phyloP scores from a whole-genome alignment of 2,113 vertebrate species.

The Agapornis roseicollis region DNA sequence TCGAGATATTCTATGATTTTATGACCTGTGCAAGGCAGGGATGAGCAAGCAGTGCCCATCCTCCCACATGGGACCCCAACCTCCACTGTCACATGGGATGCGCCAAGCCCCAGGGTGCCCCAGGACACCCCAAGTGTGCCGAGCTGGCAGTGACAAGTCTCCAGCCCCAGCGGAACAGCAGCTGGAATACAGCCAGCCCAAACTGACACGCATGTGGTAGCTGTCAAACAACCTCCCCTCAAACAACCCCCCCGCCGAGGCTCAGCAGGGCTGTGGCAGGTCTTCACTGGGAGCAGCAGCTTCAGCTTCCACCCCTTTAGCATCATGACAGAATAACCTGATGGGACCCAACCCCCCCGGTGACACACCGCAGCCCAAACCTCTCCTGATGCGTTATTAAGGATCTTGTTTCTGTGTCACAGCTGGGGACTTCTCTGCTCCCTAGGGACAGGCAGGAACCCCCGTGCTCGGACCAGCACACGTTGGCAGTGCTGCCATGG shows the following conservation, averaged over 20 bases:
- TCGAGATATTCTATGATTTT: background rate
- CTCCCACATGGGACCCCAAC: background rate
- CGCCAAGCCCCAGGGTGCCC: background rate
- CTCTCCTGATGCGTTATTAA: accelerated
- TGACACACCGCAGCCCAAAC: accelerated
- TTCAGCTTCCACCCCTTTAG: background rate
- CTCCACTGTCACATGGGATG: accelerated
- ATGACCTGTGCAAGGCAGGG: background rate
- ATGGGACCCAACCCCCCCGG: background rate
- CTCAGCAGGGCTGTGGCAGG: background rate
- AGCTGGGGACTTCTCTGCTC: accelerated
- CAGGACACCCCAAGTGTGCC: background rate
- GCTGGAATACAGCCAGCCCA: background rate
- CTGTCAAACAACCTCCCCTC: background rate
- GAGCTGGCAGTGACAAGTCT: background rate
- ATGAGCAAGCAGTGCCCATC: background rate
- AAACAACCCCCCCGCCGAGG: background rate
- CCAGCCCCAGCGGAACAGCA: background rate
- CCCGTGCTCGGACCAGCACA: accelerated
- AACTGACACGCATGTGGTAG: accelerated
- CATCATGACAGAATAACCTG: background rate
- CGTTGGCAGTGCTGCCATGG: background rate
- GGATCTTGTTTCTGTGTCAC: background rate
- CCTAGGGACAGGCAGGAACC: background rate
- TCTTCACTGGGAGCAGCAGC: background rate